Evolutionary conservation across 2,797 vertebrate species (phyloP), one percentile per base, ranked within the genome.

Genomic region (Phoeniculus purpureus): DNA sequence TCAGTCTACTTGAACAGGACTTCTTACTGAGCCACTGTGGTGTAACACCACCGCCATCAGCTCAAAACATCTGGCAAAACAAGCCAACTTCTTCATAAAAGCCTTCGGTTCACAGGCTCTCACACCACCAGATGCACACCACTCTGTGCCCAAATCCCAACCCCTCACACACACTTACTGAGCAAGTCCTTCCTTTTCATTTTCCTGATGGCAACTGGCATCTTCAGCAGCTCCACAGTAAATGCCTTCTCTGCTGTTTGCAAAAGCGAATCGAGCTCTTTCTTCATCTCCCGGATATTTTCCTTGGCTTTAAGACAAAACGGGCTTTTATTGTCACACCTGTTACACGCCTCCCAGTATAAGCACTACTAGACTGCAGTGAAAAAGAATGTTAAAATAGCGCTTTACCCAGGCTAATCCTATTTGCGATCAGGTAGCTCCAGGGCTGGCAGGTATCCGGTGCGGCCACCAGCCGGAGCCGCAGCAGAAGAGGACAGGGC

Each of bases 161-260:
- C 0, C 21, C 22, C 31, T 32, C 59, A 7, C 4, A 1, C 15
- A 23, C 50, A 81, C 92, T 95, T 65, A 96, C 95, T 34, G 4
- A 96, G 85, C 50, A 98, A 71, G 18, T 98, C 98, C 18, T 95
- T 95, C 4, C 98, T 94, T 5, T 54, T 94, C 13, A 98, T 97
- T 9, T 94, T 97, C 47, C 97, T 97, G 19, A 98, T 92, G 12
- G 97, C 95, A 4, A 93, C 95, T 0, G 98, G 98, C 94, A 98
- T 96, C 90, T 97, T 98, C 97, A 98, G 97, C 89, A 98, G 67
- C 56, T 98, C 98, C 70, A 98, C 98, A 2, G 96, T 93, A 7
- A 98, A 97, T 0, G 97, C 96, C 65, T 97, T 96, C 89, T 98
- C 98, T 6, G 98, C 96, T 0, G 97, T 98, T 1, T 97, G 91